Evolutionary conservation across 2,113 vertebrate genomes (phyloP), one percentile per base, ranked within the genome.

Genomic region (Polypterus senegalus): DNA sequence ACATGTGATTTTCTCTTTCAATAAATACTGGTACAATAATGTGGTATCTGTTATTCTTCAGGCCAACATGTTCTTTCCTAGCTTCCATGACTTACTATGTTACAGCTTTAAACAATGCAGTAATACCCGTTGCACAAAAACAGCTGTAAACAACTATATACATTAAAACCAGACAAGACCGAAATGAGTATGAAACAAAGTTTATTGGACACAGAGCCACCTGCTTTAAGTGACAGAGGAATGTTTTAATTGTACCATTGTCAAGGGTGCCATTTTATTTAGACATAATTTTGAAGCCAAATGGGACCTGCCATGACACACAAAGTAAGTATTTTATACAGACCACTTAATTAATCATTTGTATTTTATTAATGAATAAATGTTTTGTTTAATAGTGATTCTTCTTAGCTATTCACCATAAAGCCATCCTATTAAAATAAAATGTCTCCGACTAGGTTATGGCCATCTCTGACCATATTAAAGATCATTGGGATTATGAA

Each of bases 1-100:
- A 93, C 92, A 92, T 91, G 87, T 83, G 79, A 82, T 84, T 85
- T 80, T 83, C 83, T 81, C 81, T 91, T 91, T 91, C 88, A 97
- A 98, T 98, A 98, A 98, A 97, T 97, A 95, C 86, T 86, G 83
- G 73, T 78, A 81, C 71, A 73, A 78, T 77, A 76, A 85, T 81
- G 89, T 89, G 84, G 86, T 75, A 77, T 86, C 69, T 67, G 76
- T 75, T 79, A 69, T 76, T 70, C 61, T 86, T 85, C 80, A 83
- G 83, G 80, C 86, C 87, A 73, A 62, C 82, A 79, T 83, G 87
- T 83, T 79, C 79, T 80, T 83, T 78, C 85, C 79, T 80, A 81
- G 81, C 83, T 27, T 83, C 79, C 84, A 87, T 89, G 86, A 88
- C 79, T 84, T 78, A 71, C 84, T 79, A 84, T 85, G 86, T 81